phyloP scores from a whole-genome alignment of 2,113 vertebrate genomes.

The Athene noctua region DNA sequence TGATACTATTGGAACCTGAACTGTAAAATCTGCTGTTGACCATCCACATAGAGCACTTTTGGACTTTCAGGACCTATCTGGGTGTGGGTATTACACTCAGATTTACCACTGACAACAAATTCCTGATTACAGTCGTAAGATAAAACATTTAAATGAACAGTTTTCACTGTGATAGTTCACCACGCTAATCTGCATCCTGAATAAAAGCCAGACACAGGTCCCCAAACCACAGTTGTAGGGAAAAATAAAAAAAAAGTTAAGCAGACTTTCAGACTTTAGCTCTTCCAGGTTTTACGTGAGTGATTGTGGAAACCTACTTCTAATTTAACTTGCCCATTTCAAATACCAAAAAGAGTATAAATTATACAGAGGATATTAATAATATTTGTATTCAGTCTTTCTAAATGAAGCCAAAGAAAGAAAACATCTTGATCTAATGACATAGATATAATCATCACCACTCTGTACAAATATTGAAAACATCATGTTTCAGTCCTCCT shows the following conservation, averaged over 20 bases:
- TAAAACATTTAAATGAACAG: background rate
- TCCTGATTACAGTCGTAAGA: background rate
- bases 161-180: background rate
- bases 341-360: background rate
- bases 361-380: background rate
- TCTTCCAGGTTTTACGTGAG: background rate
- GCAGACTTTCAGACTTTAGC: background rate
- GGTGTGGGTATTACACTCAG: background rate
- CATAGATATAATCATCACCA: conserved; percentile 17
- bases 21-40: background rate
- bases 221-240: background rate
- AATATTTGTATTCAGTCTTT: background rate
- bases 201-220: background rate
- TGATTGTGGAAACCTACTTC: background rate
- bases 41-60: background rate
- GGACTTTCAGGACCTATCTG: background rate
- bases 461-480: background rate
- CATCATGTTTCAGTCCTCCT: background rate
- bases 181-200: background rate
- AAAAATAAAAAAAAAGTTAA: background rate
- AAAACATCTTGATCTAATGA: conserved; percentile 28
- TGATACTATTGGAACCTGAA: background rate
- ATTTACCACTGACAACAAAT: background rate
- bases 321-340: background rate
- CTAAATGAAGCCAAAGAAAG: background rate